Percentiles rank a stretch among this genome's conserved stretches.
Evolutionary conservation across 1,140 invertebrate genomes (phyloP).

Genomic region (Leptinotarsa lineolata): DNA sequence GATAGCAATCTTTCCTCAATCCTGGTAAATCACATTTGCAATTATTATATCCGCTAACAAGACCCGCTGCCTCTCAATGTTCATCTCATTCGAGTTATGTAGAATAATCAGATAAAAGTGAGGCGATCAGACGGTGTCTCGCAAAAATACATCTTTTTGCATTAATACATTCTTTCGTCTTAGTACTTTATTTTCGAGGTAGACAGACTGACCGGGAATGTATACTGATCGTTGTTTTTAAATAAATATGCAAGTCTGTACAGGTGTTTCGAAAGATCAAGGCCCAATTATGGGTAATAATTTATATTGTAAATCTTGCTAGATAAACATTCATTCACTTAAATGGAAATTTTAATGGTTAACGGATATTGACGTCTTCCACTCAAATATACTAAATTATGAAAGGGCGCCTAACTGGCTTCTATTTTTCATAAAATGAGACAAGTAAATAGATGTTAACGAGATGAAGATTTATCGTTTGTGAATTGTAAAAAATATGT

Average conservation of each 20-base stretch:
- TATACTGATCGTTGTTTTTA: neutral
- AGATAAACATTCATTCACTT: no score
- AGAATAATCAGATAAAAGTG: slow-evolving; percentile 25
- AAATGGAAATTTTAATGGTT: no score
- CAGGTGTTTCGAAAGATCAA: no score
- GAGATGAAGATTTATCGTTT: no score
- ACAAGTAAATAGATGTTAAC: no score
- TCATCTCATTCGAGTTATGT: slow-evolving; percentile 20
- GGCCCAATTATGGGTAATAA: no score
- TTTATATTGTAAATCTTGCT: no score
- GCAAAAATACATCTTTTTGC: slow-evolving; percentile 17
- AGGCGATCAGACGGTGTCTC: slow-evolving; percentile 3
- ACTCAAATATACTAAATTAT: no score
- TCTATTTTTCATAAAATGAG: no score
- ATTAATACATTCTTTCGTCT: slow-evolving; percentile 33
- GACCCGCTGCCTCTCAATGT: slow-evolving; percentile 17
- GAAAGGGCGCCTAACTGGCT: no score
- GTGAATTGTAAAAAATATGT: no score
- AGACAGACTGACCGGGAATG: neutral
- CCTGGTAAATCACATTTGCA: slow-evolving; percentile 31
- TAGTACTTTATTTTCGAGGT: slow-evolving; percentile 24
- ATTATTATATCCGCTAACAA: slow-evolving; percentile 29
- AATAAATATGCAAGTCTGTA: neutral
- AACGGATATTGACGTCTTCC: no score
- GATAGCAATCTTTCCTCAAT: neutral